These are phyloP conservation scores for Puma concolor DNA, from an alignment of 2,113 vertebrate species.

Conservation along the genomic window DNA sequence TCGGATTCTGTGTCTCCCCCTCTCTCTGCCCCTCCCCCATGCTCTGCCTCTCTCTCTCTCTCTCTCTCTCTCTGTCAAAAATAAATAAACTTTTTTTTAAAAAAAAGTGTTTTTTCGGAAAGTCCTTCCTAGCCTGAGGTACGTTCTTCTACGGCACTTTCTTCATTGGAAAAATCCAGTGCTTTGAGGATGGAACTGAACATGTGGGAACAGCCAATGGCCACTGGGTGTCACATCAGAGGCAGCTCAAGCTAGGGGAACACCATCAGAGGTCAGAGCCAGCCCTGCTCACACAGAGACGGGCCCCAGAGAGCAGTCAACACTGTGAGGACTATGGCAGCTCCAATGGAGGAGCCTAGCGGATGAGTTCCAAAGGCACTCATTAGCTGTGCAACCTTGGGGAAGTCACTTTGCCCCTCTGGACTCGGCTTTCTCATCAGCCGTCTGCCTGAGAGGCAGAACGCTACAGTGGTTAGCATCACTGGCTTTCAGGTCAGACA, in stretches of 20 bases:
- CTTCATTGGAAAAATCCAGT: conserved; percentile 12
- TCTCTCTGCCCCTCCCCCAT: no score
- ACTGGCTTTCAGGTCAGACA: background rate
- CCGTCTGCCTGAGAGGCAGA: background rate
- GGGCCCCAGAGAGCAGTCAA: background rate
- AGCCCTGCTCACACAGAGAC: background rate
- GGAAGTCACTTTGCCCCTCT: background rate
- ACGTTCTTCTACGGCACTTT: conserved; percentile 19
- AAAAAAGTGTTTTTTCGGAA: background rate
- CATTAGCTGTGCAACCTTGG: background rate
- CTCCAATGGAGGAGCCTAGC: background rate
- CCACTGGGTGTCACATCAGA: background rate
- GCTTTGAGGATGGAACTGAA: conserved; percentile 20
- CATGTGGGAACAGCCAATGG: background rate
- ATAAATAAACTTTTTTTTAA: no score
- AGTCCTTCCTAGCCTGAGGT: background rate
- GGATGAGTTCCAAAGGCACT: background rate
- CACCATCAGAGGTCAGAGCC: background rate
- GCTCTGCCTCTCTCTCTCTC: no score
- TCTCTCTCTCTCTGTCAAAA: no score
- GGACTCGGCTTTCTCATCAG: background rate
- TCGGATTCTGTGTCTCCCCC: no score
- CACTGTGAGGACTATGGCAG: background rate
- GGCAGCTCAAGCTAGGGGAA: background rate
- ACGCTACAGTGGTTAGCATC: no score